Conservation (phyloP, 2,888 invertebrate genomes). For the Melanotus villosus region DNA sequence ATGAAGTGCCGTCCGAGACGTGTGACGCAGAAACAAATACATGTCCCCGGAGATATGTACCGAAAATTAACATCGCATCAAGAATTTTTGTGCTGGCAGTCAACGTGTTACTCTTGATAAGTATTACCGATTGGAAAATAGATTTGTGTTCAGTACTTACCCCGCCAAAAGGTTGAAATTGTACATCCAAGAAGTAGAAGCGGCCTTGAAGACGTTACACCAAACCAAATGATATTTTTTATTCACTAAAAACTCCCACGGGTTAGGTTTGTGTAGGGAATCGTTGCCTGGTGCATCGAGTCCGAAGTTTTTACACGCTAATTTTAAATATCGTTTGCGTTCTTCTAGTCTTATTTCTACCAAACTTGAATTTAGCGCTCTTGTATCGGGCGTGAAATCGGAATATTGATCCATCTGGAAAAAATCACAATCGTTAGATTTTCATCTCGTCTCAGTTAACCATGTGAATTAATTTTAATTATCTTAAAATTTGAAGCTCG, state of each 20-base stretch:
- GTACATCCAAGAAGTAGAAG: slow-evolving; percentile 94
- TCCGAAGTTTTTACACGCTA: slow-evolving; percentile 74
- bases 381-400: slow-evolving; percentile 63
- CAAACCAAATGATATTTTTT: slow-evolving; percentile 85
- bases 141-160: slow-evolving; percentile 64
- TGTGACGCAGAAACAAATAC: too few species aligned
- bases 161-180: slow-evolving; percentile 91
- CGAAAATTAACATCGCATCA: too few species aligned
- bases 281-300: slow-evolving; percentile 74
- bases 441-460: too few species aligned
- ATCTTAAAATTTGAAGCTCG: too few species aligned
- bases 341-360: slow-evolving; percentile 74
- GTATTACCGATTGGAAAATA: too few species aligned
- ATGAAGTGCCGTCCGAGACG: too few species aligned
- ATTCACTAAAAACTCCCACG: slow-evolving; percentile 90
- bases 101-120: too few species aligned
- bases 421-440: neutral
- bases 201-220: slow-evolving; percentile 88
- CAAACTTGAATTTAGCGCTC: slow-evolving; percentile 66
- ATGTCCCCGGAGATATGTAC: too few species aligned
- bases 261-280: slow-evolving; percentile 78
- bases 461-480: too few species aligned
- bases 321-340: slow-evolving; percentile 73
- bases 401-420: slow-evolving; percentile 65
- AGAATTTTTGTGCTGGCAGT: too few species aligned